Conservation (phyloP, 2,888 invertebrate species). For the Conomelus anceps region DNA sequence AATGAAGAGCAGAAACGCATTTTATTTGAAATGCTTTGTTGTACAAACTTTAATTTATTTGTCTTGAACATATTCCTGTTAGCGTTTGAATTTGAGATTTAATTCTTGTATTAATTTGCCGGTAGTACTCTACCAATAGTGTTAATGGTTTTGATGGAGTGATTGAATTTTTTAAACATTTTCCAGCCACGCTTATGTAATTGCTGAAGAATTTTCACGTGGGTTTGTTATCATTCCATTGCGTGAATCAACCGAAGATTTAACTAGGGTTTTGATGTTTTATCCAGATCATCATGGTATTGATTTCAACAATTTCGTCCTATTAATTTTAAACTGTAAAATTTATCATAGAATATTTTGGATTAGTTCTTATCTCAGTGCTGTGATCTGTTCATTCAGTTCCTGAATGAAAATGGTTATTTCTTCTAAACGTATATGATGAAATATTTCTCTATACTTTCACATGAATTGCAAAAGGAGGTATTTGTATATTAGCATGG, state of each 20-base stretch:
- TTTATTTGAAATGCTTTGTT: no score
- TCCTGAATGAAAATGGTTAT: no score
- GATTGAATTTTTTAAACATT: neutral
- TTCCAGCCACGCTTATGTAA: neutral
- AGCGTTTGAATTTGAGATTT: neutral
- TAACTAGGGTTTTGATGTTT: neutral
- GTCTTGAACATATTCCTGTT: neutral
- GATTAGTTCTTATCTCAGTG: neutral
- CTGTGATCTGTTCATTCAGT: neutral
- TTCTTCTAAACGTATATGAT: no score
- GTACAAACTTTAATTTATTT: no score
- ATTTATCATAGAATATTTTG: neutral
- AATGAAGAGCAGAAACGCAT: no score
- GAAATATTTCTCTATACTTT: no score
- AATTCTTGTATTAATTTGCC: neutral
- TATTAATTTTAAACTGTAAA: neutral
- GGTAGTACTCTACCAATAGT: neutral
- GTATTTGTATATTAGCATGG: no score
- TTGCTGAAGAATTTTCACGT: neutral
- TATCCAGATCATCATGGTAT: neutral
- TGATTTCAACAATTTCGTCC: neutral
- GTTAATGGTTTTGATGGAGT: neutral
- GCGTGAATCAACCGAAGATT: neutral
- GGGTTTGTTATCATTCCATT: neutral
- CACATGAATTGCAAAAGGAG: no score